A percentile compares a stretch with the other conserved stretches of the same genome.
These are phyloP conservation scores for Lithophane leautieri DNA, from an alignment of 2,888 invertebrate genomes.

Conservation along the genomic window DNA sequence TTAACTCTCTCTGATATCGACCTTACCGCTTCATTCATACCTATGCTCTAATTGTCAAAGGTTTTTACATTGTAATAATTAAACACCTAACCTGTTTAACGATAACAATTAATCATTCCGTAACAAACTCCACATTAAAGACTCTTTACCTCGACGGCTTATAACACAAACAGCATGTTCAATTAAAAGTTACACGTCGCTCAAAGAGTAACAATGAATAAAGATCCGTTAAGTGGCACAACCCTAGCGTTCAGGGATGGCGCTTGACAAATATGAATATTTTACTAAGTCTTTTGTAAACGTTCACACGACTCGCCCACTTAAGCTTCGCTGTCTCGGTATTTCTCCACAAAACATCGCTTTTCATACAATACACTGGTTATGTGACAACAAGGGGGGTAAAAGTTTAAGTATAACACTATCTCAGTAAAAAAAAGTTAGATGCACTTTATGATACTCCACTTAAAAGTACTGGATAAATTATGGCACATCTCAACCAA, in stretches of 20 bases:
- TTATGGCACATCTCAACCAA: background rate
- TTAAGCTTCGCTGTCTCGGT: conserved; percentile 67
- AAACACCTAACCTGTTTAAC: conserved; percentile 6
- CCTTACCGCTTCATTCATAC: background rate
- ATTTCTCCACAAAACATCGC: conserved; percentile 61
- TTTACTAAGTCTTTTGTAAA: conserved; percentile 76
- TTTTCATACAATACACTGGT: conserved; percentile 45
- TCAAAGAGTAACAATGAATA: conserved; percentile 44
- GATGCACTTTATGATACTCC: background rate
- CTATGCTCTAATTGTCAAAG: background rate
- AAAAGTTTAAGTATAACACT: conserved; percentile 15
- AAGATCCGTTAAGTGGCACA: conserved; percentile 44
- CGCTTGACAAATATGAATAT: conserved; percentile 76
- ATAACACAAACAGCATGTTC: conserved; percentile 42
- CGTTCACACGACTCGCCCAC: conserved; percentile 72
- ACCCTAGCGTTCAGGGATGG: conserved; percentile 60
- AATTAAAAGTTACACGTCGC: conserved; percentile 48
- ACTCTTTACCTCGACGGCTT: conserved; percentile 13
- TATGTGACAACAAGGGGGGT: conserved; percentile 28
- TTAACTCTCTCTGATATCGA: background rate
- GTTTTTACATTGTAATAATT: background rate
- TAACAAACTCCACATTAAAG: conserved; percentile 22
- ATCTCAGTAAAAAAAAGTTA: conserved; percentile 5
- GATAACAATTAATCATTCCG: conserved; percentile 5
- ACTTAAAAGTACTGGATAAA: background rate